Evolutionary conservation across 64 coral and sea anemone genomes (phyloP).

Genomic region (Dendronephthya gigantea): DNA sequence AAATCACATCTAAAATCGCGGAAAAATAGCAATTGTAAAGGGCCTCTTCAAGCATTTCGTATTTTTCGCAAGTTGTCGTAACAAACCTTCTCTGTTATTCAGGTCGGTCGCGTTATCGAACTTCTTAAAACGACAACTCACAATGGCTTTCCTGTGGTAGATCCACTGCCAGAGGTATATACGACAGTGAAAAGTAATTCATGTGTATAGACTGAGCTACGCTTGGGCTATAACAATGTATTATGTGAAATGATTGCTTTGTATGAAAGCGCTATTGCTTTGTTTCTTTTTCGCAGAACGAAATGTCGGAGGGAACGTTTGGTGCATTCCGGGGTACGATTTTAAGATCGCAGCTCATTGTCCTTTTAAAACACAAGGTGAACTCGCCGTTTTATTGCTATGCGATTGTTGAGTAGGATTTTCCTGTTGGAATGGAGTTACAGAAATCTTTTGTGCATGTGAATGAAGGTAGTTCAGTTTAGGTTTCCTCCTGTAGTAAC

Average conservation of each 20-base stretch:
- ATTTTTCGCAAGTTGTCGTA: too few species aligned
- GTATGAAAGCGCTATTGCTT: too few species aligned
- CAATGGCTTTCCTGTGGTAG: constrained; percentile 91
- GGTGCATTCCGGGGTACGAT: constrained; percentile 70
- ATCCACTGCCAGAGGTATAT: constrained; percentile 18
- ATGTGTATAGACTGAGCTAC: neutral
- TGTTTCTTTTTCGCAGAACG: constrained; percentile 40
- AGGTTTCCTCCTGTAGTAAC: too few species aligned
- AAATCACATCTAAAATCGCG: too few species aligned
- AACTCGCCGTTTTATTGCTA: neutral
- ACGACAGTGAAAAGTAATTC: neutral
- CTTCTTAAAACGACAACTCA: constrained; percentile 69
- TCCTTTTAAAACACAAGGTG: constrained; percentile 95
- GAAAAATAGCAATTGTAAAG: too few species aligned
- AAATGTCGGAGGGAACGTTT: neutral
- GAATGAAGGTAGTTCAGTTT: too few species aligned
- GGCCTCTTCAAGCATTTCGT: too few species aligned
- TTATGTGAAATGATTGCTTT: too few species aligned
- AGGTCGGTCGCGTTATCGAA: constrained; percentile 87
- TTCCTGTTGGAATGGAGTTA: too few species aligned
- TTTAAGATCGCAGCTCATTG: constrained; percentile 78
- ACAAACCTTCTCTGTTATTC: neutral
- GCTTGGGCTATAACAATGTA: too few species aligned
- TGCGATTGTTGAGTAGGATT: neutral
- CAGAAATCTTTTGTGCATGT: too few species aligned